Evolutionary conservation across 2,113 vertebrate genomes (phyloP).

Genomic region (Anolis carolinensis): DNA sequence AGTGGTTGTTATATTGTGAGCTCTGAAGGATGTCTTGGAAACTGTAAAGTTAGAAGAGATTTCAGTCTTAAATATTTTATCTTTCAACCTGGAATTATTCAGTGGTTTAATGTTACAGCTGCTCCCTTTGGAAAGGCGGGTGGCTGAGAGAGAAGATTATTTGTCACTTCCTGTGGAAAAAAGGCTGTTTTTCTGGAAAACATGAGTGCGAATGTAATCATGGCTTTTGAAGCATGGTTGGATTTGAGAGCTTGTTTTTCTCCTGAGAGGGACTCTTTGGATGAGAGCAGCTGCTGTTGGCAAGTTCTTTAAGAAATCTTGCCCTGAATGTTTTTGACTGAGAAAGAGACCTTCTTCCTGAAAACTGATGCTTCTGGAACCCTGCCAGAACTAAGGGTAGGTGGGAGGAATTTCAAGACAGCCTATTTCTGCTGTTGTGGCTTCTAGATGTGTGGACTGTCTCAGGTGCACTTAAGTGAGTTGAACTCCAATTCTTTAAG

Average conservation of each 20-base stretch:
- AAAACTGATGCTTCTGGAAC: constrained; percentile 66
- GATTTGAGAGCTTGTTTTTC: constrained; percentile 22
- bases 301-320: constrained; percentile 52
- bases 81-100: constrained; percentile 68
- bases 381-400: constrained; percentile 51
- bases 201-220: no score
- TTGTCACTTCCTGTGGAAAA: constrained; percentile 35
- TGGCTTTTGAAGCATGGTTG: constrained; percentile 42
- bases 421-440: constrained; percentile 21
- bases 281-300: constrained; percentile 59
- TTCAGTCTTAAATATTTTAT: constrained; percentile 68
- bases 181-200: constrained; percentile 28
- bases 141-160: constrained; percentile 51
- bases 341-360: constrained; percentile 61
- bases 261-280: constrained; percentile 45
- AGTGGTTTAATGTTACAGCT: constrained; percentile 60
- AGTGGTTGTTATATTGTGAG: constrained; percentile 46
- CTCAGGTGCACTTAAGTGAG: constrained; percentile 46
- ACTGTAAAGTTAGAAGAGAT: constrained; percentile 50
- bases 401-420: constrained; percentile 45
- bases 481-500: not conserved
- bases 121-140: constrained; percentile 59
- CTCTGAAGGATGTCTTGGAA: constrained; percentile 54
- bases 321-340: constrained; percentile 47
- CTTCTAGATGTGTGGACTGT: accelerated